Conservation (phyloP, 2,113 vertebrate genomes). For the Porphyrio hochstetteri region DNA sequence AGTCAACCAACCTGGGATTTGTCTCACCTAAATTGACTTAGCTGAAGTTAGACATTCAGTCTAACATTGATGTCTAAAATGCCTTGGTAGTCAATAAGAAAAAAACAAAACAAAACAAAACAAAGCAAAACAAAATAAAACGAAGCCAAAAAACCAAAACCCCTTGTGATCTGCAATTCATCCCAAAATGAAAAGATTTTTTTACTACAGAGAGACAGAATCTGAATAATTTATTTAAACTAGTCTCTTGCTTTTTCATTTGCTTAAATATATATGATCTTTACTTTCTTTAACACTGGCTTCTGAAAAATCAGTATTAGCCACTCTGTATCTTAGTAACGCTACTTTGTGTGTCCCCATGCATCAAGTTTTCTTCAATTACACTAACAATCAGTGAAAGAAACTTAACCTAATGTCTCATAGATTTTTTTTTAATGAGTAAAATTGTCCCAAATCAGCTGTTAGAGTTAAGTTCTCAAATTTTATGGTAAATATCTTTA, state of each 20-base stretch:
- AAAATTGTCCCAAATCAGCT: not conserved
- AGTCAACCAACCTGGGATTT: not conserved
- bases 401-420: not conserved
- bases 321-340: not conserved
- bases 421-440: not conserved
- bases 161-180: not conserved
- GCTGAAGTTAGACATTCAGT: not conserved
- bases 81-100: not conserved
- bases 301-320: not conserved
- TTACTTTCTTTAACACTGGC: not conserved
- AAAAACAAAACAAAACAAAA: rapidly evolving
- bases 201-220: not conserved
- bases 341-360: not conserved
- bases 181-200: not conserved
- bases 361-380: not conserved
- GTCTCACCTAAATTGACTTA: conserved; percentile 11
- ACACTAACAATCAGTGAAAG: not conserved
- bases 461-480: not conserved
- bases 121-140: not conserved
- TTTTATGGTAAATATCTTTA: not conserved
- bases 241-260: not conserved
- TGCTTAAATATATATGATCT: not conserved
- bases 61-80: not conserved
- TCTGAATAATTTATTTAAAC: not conserved
- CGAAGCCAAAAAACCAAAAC: rapidly evolving